Base-by-base conservation (phyloP, 2,888 invertebrate genomes). In the Amphipyra tragopoginis region DNA sequence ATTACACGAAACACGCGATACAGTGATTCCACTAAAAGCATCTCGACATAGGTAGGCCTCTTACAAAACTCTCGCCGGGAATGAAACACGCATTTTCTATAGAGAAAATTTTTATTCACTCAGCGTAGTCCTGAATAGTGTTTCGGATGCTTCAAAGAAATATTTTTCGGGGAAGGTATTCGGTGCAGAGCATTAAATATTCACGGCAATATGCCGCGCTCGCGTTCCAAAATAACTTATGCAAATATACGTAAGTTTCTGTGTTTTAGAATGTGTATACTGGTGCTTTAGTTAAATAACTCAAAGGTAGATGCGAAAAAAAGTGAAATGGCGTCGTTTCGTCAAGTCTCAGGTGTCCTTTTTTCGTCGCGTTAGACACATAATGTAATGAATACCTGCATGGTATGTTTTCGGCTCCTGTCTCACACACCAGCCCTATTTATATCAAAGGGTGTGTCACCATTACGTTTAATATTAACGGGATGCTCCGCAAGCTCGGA, bases 11-110 rank as follows among this genome's bases (percentile, higher is more conserved):
- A 79, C 93, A 93, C 90, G 91, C 93, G 81, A 93, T 90, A 86
- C 84, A 86, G 90, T 88, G 90, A 92, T 93, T 92, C 85, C 70
- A 84, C 90, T 91, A 91, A 92, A 92, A 93, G 91, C 90, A 88
- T 90, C 88, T 82, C 77, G 54, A 70, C 71, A 80, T 78, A 81
- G 75, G 80, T 80, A 81, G 73, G 80, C 75, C 78, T 85, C 85
- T 83, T 82, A 83, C 75, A 75, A 76, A 76, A 80, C 73, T 80
- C 73, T 81, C 79, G 40, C 65, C 72, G 72, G 77, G 65, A 82
- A 81, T 67, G 77, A 78, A 79, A 81, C 83, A 86, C 84, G 82
- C 84, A 77, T 85, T 86, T 85, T 86, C 83, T 82, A 84, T 84
- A 81, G 63, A 79, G 74, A 72, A 83, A 65, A 75, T 86, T 87